Evolutionary conservation across 2,113 vertebrate species (phyloP).

Genomic region (Cyphotilapia sp.): DNA sequence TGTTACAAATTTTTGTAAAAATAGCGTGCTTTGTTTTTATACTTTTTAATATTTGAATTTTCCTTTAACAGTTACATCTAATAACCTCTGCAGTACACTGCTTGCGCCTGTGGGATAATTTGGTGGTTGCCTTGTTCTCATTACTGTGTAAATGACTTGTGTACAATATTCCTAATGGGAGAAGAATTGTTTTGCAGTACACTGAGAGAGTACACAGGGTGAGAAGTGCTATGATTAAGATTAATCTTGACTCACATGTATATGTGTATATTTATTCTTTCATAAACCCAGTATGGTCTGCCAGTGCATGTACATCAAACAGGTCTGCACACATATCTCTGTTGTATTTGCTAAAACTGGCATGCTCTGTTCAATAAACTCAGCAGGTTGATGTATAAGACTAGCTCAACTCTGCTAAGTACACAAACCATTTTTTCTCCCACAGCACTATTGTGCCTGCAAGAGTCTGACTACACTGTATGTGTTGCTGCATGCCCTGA

Average conservation of each 20-base stretch:
- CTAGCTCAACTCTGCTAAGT: not conserved
- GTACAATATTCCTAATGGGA: slow-evolving; percentile 7
- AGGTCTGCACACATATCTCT: not conserved
- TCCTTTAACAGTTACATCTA: slow-evolving; percentile 3
- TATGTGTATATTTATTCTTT: not conserved
- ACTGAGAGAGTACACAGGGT: slow-evolving; percentile 18
- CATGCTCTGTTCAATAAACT: not conserved
- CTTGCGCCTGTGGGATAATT: slow-evolving; percentile 23
- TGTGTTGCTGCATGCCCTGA: slow-evolving; percentile 20
- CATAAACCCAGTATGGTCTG: not conserved
- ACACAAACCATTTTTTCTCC: not conserved
- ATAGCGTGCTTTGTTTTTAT: not conserved
- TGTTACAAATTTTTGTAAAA: not conserved
- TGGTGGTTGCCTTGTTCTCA: slow-evolving; percentile 23
- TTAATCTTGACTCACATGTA: not conserved
- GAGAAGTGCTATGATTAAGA: slow-evolving; percentile 36
- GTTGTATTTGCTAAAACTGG: not conserved
- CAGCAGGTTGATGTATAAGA: not conserved
- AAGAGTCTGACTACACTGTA: slow-evolving; percentile 23
- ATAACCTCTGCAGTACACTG: slow-evolving; percentile 21
- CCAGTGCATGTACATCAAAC: not conserved
- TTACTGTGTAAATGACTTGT: slow-evolving; percentile 38
- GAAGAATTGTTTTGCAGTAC: slow-evolving; percentile 11
- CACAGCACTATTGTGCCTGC: slow-evolving; percentile 14
- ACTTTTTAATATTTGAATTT: not conserved